phyloP scores from a whole-genome alignment of 2,113 vertebrate species.

The Pomatostomus ruficeps region DNA sequence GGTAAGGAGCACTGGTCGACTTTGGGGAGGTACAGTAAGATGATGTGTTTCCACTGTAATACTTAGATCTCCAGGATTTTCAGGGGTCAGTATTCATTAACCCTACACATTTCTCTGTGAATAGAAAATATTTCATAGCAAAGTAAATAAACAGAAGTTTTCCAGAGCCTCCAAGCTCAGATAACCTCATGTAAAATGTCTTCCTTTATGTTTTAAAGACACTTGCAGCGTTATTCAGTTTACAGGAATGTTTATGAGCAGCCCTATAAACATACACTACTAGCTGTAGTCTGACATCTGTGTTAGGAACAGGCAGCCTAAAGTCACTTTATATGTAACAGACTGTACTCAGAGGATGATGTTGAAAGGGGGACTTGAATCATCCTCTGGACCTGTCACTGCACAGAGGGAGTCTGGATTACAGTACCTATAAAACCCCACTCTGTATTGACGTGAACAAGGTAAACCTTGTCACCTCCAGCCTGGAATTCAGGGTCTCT shows the following conservation, averaged over 20 bases:
- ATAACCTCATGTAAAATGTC: background rate
- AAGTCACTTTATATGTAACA: background rate
- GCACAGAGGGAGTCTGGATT: background rate
- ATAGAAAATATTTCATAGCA: background rate
- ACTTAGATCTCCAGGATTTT: background rate
- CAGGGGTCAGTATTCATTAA: background rate
- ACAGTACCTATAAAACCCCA: background rate
- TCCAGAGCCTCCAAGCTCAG: background rate
- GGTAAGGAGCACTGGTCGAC: background rate
- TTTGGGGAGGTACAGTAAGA: background rate
- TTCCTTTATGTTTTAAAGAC: background rate
- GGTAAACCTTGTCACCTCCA: background rate
- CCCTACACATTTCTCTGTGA: background rate
- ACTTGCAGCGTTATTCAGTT: background rate
- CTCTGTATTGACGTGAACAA: background rate
- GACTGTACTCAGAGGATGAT: background rate
- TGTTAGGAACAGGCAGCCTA: background rate
- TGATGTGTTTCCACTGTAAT: background rate
- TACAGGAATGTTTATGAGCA: background rate
- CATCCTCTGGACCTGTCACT: background rate
- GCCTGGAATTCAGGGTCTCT: background rate
- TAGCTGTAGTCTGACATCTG: background rate
- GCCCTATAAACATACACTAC: background rate
- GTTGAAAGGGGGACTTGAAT: background rate
- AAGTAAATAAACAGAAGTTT: background rate